Evolutionary conservation across 2,113 vertebrate genomes (phyloP), one percentile per base, ranked within the genome.

Genomic region (Candoia aspera): DNA sequence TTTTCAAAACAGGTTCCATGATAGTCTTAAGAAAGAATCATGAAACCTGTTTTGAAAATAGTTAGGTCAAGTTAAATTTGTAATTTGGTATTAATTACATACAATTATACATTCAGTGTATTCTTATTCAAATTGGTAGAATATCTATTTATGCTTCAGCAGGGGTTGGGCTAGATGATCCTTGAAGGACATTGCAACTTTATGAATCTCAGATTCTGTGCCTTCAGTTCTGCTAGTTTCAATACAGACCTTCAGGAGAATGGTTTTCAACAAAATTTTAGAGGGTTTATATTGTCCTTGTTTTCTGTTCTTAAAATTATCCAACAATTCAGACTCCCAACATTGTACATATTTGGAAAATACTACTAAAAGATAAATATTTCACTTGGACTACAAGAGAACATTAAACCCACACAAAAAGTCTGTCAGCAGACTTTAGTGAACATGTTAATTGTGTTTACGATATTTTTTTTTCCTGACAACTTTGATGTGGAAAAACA

Each of bases 321-420:
- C 95, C 94, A 95, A 97, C 94, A 95, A 94, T 95, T 90, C 95
- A 96, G 92, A 94, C 95, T 95, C 93, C 96, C 96, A 93, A 93
- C 93, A 92, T 88, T 96, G 64, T 96, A 95, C 96, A 94, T 97
- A 92, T 94, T 96, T 95, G 94, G 94, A 96, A 96, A 96, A 92
- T 73, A 60, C 89, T 95, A 93, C 83, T 95, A 92, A 96, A 96
- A 96, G 92, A 95, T 95, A 97, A 98, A 97, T 97, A 98, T 97
- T 97, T 97, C 96, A 93, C 94, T 98, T 97, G 96, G 95, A 95
- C 84, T 96, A 93, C 95, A 92, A 96, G 90, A 53, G 93, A 94
- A 46, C 79, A 93, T 96, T 97, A 96, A 97, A 96, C 86, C 92
- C 94, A 93, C 87, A 93, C 92, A 96, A 96, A 97, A 95, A 95